Evolutionary conservation across 1,140 invertebrate genomes (phyloP), one percentile per base, ranked within the genome.

Genomic region (Magallana ariakensis): DNA sequence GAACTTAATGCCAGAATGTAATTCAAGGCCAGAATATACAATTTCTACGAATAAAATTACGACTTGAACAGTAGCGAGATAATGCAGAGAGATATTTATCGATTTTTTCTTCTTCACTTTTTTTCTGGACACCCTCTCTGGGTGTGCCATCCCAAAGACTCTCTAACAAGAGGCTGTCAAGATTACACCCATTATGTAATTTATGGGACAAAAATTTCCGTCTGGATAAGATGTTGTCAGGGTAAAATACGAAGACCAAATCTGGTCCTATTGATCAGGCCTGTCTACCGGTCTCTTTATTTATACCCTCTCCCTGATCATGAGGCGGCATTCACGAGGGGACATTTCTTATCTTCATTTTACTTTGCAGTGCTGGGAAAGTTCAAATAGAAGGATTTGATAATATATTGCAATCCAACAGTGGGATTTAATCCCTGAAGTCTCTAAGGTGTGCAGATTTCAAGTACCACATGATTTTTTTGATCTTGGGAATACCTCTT

Each of bases 151-250:
- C 16, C 58, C 5, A 62, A 16, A 11, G 66, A 13, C 66, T 70
- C 66, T 19, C 66, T 26, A 62, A n/a, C 19, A 62, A 62, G 58
- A 62, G 16, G 19, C 58, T 62, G 58, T 62, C 58, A 62, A 26
- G 66, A 26, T 26, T 26, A 26, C 22, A 13, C 13, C 19, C 9
- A 22, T 70, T 70, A 70, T 26, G 66, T 70, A 70, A 70, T 70
- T 70, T 70, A 70, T 26, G 22, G 22, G 10, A 70, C 66, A 22
- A 70, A 70, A 70, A 19, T 70, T 9, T 19, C 66, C 26, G 66
- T 26, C 66, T 70, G 13, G 66, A 70, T 70, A 70, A 26, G 66
- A 70, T 70, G 66, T 70, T 22, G 66, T 70, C 66, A 70, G 33
- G 66, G 66, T 26, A 22, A 70, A 70, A 33, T 26, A 70, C 4